Conservation (phyloP, 2,113 vertebrate species). For the Trogon surrucura region DNA sequence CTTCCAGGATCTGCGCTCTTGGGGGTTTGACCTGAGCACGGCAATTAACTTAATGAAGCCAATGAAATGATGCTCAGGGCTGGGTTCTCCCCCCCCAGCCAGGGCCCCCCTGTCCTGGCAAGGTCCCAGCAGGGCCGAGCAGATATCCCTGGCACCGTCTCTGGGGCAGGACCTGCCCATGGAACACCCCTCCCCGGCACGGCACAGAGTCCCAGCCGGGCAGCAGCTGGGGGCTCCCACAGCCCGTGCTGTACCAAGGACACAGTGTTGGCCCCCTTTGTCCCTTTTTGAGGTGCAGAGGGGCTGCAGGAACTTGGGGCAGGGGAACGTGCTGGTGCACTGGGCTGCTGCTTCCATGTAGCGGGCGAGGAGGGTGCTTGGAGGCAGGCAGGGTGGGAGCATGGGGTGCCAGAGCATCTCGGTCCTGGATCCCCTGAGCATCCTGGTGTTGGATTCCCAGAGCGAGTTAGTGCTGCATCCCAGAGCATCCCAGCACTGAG, state of each 20-base stretch:
- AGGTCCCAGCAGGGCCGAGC: neutral
- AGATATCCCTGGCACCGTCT: neutral
- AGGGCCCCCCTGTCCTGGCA: neutral
- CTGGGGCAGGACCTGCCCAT: neutral
- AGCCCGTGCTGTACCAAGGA: accelerated
- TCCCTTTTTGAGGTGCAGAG: neutral
- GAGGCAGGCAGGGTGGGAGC: neutral
- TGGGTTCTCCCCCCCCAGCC: neutral
- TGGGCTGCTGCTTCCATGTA: neutral
- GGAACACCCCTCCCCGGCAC: neutral
- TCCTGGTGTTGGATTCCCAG: neutral
- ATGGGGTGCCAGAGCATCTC: no score
- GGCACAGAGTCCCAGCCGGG: neutral
- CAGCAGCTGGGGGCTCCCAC: neutral
- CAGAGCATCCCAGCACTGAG: neutral
- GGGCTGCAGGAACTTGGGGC: neutral
- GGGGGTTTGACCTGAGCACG: neutral
- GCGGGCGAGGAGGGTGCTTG: neutral
- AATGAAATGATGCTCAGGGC: neutral
- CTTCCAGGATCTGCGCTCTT: slow-evolving; percentile 4
- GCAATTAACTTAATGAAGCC: slow-evolving; percentile 56
- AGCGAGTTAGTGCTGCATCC: neutral
- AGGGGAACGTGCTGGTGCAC: neutral
- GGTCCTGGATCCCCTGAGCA: neutral
- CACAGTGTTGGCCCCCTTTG: neutral